A percentile compares a stretch with the other conserved stretches of the same genome.
Conservation (phyloP, 1,140 invertebrate species). For the Onthophagus taurus region DNA sequence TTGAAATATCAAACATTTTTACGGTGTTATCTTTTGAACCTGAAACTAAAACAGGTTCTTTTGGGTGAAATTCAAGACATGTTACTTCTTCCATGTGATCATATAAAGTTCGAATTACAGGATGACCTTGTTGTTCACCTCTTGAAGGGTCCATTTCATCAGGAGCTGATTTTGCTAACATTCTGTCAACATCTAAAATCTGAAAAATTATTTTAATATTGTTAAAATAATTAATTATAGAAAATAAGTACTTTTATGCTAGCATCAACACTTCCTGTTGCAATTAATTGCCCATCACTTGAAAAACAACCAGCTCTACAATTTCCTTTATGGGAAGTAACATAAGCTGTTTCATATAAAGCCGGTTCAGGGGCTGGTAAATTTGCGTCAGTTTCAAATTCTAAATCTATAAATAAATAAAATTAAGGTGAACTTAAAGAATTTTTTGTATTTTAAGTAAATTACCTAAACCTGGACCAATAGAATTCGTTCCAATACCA, state of each 20-base stretch:
- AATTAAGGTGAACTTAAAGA: too few species aligned
- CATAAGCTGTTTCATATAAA: slow-evolving; percentile 96
- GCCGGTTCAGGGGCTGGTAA: slow-evolving; percentile 87
- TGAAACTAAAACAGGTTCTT: slow-evolving; percentile 84
- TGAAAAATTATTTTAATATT: slow-evolving; percentile 26
- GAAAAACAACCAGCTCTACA: slow-evolving; percentile 94
- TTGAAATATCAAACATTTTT: slow-evolving; percentile 96
- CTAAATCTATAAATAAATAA: slow-evolving; percentile 58
- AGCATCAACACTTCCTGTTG: slow-evolving; percentile 95
- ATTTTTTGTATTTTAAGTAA: slow-evolving; percentile 1
- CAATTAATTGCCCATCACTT: slow-evolving; percentile 88
- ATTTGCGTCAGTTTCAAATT: slow-evolving; percentile 90
- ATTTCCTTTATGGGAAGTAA: slow-evolving; percentile 95
- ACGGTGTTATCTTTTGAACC: slow-evolving; percentile 90
- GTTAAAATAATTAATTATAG: background rate
- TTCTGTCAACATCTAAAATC: slow-evolving; percentile 95
- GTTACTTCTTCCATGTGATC: slow-evolving; percentile 98
- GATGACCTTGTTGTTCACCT: slow-evolving; percentile 85
- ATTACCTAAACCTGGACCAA: slow-evolving; percentile 70
- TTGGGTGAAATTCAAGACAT: slow-evolving; percentile 92
- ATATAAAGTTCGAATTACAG: slow-evolving; percentile 96
- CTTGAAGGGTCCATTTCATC: slow-evolving; percentile 66
- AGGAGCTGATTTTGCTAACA: slow-evolving; percentile 89
- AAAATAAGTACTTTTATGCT: slow-evolving; percentile 77
- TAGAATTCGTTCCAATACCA: slow-evolving; percentile 54